Evolutionary conservation across 2,888 invertebrate genomes (phyloP).

Genomic region (Druceiella hillmani): DNA sequence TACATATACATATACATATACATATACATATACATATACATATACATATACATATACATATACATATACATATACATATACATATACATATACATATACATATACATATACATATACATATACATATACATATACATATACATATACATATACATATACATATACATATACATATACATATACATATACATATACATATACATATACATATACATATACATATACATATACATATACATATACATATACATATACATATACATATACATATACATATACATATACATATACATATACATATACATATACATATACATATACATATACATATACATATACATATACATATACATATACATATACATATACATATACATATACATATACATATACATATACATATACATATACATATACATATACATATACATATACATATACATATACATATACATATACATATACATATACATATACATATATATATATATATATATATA

Average conservation of each 20-base stretch:
- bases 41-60: too few species aligned
- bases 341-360: conserved; percentile 1
- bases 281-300: conserved; percentile 1
- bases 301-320: conserved; percentile 1
- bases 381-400: conserved; percentile 1
- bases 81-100: too few species aligned
- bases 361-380: conserved; percentile 1
- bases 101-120: too few species aligned
- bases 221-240: conserved; percentile 1
- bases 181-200: conserved; percentile 1
- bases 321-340: conserved; percentile 1
- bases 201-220: conserved; percentile 1
- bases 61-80: too few species aligned
- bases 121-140: too few species aligned
- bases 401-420: conserved; percentile 1
- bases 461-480: conserved; percentile 1
- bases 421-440: conserved; percentile 1
- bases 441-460: conserved; percentile 1
- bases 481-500: conserved; percentile 1
- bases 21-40: too few species aligned
- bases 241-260: conserved; percentile 1
- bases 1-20: too few species aligned
- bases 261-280: conserved; percentile 1
- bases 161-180: too few species aligned
- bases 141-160: too few species aligned